phyloP scores from a whole-genome alignment of 1,140 invertebrate genomes.

The Solenopsis invicta region DNA sequence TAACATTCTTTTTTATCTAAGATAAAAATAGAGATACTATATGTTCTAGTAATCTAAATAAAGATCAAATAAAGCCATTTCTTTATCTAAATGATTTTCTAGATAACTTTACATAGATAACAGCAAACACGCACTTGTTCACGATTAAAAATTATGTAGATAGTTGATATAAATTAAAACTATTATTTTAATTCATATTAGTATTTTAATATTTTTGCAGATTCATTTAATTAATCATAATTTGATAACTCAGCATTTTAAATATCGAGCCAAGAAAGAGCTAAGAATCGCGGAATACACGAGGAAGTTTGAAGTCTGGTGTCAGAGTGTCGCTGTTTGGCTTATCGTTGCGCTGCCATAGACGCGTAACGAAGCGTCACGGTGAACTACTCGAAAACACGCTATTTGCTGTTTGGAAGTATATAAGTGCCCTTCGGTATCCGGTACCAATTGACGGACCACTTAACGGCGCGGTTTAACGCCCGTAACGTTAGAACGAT shows the following conservation, averaged over 20 bases:
- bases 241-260: background rate
- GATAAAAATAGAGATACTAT: no score
- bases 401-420: slow-evolving; percentile 58
- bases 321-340: slow-evolving; percentile 43
- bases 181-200: background rate
- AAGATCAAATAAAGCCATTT: no score
- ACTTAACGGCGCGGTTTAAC: slow-evolving; percentile 77
- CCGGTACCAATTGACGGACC: slow-evolving; percentile 76
- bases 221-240: background rate
- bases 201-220: background rate
- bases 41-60: no score
- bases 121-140: no score
- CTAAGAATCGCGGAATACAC: background rate
- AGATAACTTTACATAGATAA: no score
- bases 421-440: slow-evolving; percentile 63
- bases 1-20: no score
- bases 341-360: slow-evolving; percentile 30
- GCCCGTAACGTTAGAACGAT: slow-evolving; percentile 69
- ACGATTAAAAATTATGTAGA: background rate
- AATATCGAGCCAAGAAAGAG: background rate
- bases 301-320: background rate
- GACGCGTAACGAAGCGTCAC: slow-evolving; percentile 52
- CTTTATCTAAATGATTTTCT: no score
- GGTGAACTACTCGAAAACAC: slow-evolving; percentile 57
- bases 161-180: background rate